phyloP scores from a whole-genome alignment of 2,797 vertebrate genomes.

The Macropodus opercularis region DNA sequence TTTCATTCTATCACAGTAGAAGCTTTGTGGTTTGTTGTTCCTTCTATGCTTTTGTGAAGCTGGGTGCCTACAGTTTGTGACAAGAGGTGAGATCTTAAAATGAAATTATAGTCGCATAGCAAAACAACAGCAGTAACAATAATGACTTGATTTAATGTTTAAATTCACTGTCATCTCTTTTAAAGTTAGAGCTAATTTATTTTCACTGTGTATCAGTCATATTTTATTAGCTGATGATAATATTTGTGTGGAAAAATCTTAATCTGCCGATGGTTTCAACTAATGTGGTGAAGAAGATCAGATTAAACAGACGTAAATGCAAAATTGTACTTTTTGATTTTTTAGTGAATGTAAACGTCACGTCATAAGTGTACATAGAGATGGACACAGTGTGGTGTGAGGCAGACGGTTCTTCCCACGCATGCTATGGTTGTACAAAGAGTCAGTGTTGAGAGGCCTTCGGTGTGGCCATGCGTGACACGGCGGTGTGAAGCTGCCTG shows the following conservation, averaged over 20 bases:
- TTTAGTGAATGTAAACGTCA: not conserved
- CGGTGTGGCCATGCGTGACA: constrained; percentile 69
- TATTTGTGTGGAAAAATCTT: not conserved
- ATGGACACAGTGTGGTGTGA: constrained; percentile 35
- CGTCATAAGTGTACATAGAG: constrained; percentile 5
- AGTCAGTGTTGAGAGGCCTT: constrained; percentile 74
- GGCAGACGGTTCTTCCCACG: constrained; percentile 63
- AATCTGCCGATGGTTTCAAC: no score
- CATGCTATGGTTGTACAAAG: constrained; percentile 67
- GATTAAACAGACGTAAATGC: not conserved
- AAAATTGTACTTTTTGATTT: not conserved
- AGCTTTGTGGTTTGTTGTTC: no score
- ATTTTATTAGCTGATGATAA: constrained; percentile 1
- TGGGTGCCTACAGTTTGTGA: no score
- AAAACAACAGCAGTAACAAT: no score
- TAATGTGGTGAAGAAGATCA: not conserved
- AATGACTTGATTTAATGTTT: not conserved
- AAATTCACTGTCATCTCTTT: no score
- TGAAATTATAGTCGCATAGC: no score
- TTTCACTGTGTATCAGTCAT: not conserved
- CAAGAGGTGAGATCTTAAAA: no score
- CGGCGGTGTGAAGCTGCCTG: constrained; percentile 71
- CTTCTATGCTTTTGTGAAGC: no score
- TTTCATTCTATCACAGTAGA: no score
- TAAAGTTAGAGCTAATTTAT: not conserved